Evolutionary conservation across 2,888 invertebrate genomes (phyloP).

Genomic region (Autographa pulchrina): DNA sequence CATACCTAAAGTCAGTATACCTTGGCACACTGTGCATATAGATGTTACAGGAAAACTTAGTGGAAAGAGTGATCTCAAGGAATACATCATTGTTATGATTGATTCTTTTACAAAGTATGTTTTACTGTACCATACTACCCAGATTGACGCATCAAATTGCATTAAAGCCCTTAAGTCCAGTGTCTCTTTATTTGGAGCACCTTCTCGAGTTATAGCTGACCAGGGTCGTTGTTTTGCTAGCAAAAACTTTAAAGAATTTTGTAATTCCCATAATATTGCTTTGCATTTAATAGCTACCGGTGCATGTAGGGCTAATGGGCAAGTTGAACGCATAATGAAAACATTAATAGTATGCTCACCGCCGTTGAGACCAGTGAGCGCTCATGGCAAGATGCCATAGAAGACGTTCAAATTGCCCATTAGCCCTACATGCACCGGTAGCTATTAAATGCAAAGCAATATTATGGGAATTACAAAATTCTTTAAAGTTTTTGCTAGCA

Average conservation of each 20-base stretch:
- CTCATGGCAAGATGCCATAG: no score
- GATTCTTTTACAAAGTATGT: conserved; percentile 20
- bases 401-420: no score
- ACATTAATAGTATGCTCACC: no score
- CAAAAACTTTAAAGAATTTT: conserved; percentile 8
- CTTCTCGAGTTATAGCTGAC: conserved; percentile 2
- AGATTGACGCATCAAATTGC: neutral
- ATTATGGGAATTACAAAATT: no score
- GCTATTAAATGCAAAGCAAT: conserved; percentile 14
- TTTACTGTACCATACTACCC: neutral
- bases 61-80: conserved; percentile 13
- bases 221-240: conserved; percentile 11
- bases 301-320: conserved; percentile 9
- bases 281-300: conserved; percentile 16
- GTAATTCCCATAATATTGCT: neutral
- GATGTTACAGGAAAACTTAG: conserved; percentile 19
- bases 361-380: no score
- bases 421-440: conserved; percentile 6
- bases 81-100: conserved; percentile 15
- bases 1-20: conserved; percentile 55
- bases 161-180: conserved; percentile 7
- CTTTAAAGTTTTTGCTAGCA: no score
- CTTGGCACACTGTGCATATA: conserved; percentile 21
- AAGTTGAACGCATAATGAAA: conserved; percentile 7
- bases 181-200: conserved; percentile 1